These are phyloP conservation scores for Callyntrura guangdongensis DNA, from an alignment of 2,888 invertebrate genomes.

Conservation along the genomic window DNA sequence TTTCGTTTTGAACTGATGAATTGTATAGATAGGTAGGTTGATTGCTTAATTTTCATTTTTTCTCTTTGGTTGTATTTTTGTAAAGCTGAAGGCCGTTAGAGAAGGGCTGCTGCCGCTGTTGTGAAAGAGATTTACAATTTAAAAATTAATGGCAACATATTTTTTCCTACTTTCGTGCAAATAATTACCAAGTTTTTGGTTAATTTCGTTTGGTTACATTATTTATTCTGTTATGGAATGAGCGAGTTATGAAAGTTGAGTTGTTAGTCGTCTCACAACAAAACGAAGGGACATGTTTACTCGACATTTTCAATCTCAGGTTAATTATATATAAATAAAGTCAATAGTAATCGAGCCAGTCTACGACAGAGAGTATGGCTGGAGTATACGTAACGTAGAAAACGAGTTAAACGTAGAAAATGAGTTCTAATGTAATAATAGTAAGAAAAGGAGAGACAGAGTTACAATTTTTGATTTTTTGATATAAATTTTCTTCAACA, in stretches of 20 bases:
- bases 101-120: background rate
- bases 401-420: too few relatives aligned
- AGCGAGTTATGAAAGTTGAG: background rate
- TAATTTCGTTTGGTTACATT: conserved; percentile 2
- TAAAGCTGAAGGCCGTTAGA: background rate
- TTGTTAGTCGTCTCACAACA: background rate
- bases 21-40: background rate
- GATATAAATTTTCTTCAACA: background rate
- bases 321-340: background rate
- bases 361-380: too few relatives aligned
- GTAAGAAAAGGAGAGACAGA: background rate
- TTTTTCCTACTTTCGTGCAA: conserved; percentile 2
- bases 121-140: conserved; percentile 3
- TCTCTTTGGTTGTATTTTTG: background rate
- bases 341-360: too few relatives aligned
- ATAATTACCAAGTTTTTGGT: too few relatives aligned
- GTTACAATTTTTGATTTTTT: background rate
- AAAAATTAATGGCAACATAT: background rate
- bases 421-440: background rate
- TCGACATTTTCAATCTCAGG: background rate
- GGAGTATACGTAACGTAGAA: too few relatives aligned
- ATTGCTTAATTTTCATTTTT: conserved; percentile 15
- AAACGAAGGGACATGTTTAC: background rate
- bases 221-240: background rate
- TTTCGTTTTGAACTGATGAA: background rate